Conservation (phyloP, 2,113 vertebrate genomes). For the Austrofundulus limnaeus region DNA sequence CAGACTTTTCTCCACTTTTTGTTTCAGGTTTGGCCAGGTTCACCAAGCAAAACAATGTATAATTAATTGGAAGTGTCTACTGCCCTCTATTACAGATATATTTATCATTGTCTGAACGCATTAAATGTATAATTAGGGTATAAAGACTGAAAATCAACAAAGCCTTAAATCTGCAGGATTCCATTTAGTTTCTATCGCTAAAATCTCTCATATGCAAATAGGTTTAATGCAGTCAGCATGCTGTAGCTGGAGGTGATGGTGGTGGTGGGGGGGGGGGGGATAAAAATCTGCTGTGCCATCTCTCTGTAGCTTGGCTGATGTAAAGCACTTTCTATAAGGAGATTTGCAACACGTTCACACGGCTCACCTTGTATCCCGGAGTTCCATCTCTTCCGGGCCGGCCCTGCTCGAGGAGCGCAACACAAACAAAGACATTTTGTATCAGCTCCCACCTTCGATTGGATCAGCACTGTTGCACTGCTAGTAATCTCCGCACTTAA, state of each 20-base stretch:
- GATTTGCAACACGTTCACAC: constrained; percentile 48
- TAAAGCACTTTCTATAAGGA: constrained; percentile 69
- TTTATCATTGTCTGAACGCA: constrained; percentile 68
- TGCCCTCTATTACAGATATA: constrained; percentile 67
- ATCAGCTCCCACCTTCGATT: constrained; percentile 72
- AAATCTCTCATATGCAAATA: constrained; percentile 78
- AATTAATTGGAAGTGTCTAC: constrained; percentile 54
- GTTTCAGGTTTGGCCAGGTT: constrained; percentile 50
- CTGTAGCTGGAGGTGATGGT: constrained; percentile 52
- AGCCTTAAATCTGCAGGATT: constrained; percentile 71
- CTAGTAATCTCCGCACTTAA: constrained; percentile 72
- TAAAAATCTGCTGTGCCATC: constrained; percentile 75
- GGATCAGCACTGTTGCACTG: constrained; percentile 70
- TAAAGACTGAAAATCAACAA: constrained; percentile 72
- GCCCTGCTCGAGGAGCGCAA: constrained; percentile 75
- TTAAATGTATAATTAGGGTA: constrained; percentile 67
- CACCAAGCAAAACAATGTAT: constrained; percentile 52
- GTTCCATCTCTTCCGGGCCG: constrained; percentile 81
- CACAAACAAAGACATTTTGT: constrained; percentile 72
- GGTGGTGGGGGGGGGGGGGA: too few species aligned
- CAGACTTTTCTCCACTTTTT: constrained; percentile 41
- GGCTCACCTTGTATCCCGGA: constrained; percentile 80
- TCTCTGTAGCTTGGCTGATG: constrained; percentile 57
- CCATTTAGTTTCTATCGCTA: constrained; percentile 70
- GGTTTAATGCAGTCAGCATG: constrained; percentile 71